phyloP scores from a whole-genome alignment of 2,888 invertebrate species.

The Plebejus melissa region DNA sequence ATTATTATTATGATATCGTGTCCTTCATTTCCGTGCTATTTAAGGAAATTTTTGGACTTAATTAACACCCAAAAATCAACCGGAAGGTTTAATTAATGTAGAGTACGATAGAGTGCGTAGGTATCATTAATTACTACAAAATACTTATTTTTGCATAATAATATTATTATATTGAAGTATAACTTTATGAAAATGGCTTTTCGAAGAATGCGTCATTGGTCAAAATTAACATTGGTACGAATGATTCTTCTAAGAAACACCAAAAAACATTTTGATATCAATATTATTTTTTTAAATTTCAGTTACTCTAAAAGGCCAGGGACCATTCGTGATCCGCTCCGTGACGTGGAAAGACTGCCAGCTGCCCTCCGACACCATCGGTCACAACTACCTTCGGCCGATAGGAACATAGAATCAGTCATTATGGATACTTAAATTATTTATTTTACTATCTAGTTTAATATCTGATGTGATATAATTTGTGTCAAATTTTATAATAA shows the following conservation, averaged over 20 bases:
- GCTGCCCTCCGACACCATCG: slow-evolving; percentile 64
- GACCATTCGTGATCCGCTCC: slow-evolving; percentile 61
- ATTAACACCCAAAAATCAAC: neutral
- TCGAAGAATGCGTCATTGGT: no score
- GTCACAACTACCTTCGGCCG: slow-evolving; percentile 59
- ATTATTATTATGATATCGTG: no score
- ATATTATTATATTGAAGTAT: no score
- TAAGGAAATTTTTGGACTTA: no score
- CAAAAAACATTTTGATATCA: no score
- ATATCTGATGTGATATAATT: neutral
- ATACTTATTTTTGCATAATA: no score
- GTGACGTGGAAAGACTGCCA: slow-evolving; percentile 65
- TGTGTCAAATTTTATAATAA: neutral
- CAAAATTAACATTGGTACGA: no score
- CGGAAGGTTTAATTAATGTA: neutral
- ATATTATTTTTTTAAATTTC: slow-evolving; percentile 38
- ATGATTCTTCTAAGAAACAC: no score
- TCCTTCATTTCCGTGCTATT: no score
- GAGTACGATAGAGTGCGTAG: neutral
- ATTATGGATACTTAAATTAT: neutral
- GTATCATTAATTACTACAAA: no score
- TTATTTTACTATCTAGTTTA: neutral
- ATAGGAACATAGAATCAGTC: slow-evolving; percentile 46
- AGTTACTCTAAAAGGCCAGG: slow-evolving; percentile 61
- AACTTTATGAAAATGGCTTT: no score